Conservation (phyloP, 1,140 invertebrate genomes). For the Leptopilina boulardi region DNA sequence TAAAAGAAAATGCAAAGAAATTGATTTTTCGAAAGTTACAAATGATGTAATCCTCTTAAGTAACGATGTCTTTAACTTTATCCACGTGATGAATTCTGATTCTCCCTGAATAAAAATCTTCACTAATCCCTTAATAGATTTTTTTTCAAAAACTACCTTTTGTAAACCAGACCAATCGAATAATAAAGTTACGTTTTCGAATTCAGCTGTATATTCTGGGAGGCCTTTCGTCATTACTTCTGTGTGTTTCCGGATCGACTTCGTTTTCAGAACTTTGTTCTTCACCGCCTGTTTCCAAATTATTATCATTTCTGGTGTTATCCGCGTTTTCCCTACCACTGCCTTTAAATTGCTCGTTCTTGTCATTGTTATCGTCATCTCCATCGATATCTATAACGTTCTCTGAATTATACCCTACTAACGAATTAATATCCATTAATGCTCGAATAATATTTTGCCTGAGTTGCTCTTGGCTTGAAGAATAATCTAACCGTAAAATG, state of each 20-base stretch:
- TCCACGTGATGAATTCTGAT: conserved; percentile 53
- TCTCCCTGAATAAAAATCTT: conserved; percentile 40
- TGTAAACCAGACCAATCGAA: conserved; percentile 57
- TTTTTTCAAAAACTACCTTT: conserved; percentile 62
- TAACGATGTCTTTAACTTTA: conserved; percentile 51
- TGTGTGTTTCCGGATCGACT: too few relatives aligned
- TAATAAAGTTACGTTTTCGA: conserved; percentile 54
- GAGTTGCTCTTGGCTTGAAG: not conserved
- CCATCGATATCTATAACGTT: not conserved
- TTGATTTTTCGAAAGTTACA: too few relatives aligned
- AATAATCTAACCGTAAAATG: not conserved
- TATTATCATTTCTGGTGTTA: too few relatives aligned
- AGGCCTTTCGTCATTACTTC: too few relatives aligned
- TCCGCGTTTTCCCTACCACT: not conserved
- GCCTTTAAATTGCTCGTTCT: too few relatives aligned
- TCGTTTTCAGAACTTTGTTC: too few relatives aligned
- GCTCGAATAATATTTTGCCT: not conserved
- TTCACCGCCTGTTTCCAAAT: too few relatives aligned
- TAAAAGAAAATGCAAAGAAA: too few relatives aligned
- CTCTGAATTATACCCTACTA: not conserved
- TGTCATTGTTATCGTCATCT: not conserved
- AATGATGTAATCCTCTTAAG: too few relatives aligned
- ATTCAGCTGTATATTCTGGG: conserved; percentile 36
- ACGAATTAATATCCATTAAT: not conserved
- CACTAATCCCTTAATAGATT: conserved; percentile 53